Evolutionary conservation across 2,797 vertebrate species (phyloP), one percentile per base, ranked within the genome.

Genomic region (Fistularia commersonii): DNA sequence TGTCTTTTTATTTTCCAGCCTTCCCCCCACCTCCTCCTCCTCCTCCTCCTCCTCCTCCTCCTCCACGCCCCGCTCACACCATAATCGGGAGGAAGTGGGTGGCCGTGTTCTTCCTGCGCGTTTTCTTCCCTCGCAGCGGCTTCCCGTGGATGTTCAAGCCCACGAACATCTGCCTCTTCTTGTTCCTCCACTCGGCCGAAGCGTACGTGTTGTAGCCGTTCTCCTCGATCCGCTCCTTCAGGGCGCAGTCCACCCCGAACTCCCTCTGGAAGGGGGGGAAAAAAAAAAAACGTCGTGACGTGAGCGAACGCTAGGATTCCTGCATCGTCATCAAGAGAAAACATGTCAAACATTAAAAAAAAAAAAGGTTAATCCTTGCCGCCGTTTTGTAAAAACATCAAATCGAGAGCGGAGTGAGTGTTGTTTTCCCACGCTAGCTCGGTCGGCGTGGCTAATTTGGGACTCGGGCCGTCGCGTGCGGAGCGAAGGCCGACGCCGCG

Each of bases 201-300:
- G 96, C 93, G 0, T 98, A 98, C 0, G 96, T 98, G 72, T 98
- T 98, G 80, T 98, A 98, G 56, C 96, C 95, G 7, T 98, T 99
- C 88, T 99, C 96, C 85, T 99, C 95, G 66, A 99, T 99, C 39
- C 96, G 89, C 78, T 99, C 96, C 81, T 95, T 97, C 83, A 99
- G 79, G 63, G 91, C 93, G 86, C 96, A 99, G 84, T 98, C 94
- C 1, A 88, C 86, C 41, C 93, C 92, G 54, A 94, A 99, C 42
- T 95, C 94, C 59, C 91, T 95, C 96, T 91, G 77, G n/a, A 76
- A 85, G 72, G 54, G n/a, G n/a, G n/a, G 32, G 72, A 15, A 65
- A 31, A 42, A 42, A 13, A 8, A 6, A 42, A 12, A 14, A 42
- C n/a, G 8, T 6, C 34, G 8, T 6, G 6, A 35, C 6, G 8